These are phyloP conservation scores for Tetranychus urticae DNA, from an alignment of 1,140 invertebrate genomes.

Conservation along the genomic window DNA sequence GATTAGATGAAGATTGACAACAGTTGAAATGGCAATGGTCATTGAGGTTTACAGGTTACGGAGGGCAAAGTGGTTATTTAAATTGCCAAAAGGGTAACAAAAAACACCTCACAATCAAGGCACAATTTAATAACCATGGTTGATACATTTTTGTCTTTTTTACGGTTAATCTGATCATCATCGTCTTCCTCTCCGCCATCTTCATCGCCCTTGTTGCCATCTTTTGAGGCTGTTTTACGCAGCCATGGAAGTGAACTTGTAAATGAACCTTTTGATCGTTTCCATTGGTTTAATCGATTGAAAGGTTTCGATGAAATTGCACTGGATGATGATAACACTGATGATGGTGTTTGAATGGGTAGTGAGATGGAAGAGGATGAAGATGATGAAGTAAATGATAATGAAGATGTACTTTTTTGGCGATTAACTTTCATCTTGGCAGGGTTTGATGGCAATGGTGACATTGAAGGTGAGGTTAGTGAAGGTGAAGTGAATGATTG, in stretches of 20 bases:
- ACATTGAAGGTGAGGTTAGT: background rate
- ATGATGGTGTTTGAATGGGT: background rate
- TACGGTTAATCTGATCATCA: background rate
- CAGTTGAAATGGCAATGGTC: too few species aligned
- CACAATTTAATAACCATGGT: background rate
- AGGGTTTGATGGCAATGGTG: background rate
- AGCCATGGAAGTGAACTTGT: background rate
- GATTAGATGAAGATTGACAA: too few species aligned
- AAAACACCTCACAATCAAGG: background rate
- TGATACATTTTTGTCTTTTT: background rate
- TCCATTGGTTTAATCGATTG: background rate
- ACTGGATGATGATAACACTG: background rate
- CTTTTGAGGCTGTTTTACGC: background rate
- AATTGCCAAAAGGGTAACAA: background rate
- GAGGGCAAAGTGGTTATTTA: too few species aligned
- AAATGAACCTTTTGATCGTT: background rate
- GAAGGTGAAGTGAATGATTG: background rate
- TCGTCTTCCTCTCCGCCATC: background rate
- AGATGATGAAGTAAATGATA: background rate
- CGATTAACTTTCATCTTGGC: background rate
- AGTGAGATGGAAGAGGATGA: too few species aligned
- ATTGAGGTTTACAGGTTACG: too few species aligned
- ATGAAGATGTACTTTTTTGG: background rate
- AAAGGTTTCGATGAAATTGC: background rate
- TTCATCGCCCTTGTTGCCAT: background rate